These are phyloP conservation scores for Drosophila auraria DNA, from an alignment of 1,140 invertebrate species.

Conservation along the genomic window DNA sequence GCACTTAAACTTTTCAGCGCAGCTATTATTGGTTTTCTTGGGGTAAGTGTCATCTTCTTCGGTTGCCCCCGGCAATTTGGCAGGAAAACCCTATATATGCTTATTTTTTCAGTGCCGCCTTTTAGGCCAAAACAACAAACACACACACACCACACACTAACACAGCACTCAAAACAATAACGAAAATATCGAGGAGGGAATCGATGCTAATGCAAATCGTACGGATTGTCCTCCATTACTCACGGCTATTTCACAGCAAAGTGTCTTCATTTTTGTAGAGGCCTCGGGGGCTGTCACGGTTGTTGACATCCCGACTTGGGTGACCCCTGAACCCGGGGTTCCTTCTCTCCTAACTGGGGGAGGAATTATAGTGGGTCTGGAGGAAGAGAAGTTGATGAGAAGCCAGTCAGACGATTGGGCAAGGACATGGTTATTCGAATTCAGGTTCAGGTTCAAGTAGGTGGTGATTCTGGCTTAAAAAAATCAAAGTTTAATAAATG, in stretches of 20 bases:
- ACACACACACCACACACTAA: neutral
- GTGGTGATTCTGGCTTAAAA: neutral
- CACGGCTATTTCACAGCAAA: conserved; percentile 42
- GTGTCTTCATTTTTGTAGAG: conserved; percentile 22
- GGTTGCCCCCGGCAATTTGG: conserved; percentile 66
- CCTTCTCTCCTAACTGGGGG: neutral
- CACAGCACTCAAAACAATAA: conserved; percentile 36
- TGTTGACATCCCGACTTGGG: conserved; percentile 38
- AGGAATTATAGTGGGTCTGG: neutral
- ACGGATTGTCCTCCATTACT: conserved; percentile 53
- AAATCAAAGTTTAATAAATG: neutral
- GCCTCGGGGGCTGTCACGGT: conserved; percentile 31
- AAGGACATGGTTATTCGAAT: conserved; percentile 16
- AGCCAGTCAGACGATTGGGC: conserved; percentile 6
- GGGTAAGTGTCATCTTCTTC: conserved; percentile 57
- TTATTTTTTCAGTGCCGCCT: conserved; percentile 55
- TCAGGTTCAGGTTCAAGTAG: conserved; percentile 3
- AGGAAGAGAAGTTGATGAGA: neutral
- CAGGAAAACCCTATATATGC: conserved; percentile 57
- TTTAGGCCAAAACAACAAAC: conserved; percentile 53
- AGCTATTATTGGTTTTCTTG: conserved; percentile 66
- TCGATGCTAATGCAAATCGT: conserved; percentile 41
- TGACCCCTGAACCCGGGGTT: conserved; percentile 12
- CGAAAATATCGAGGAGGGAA: conserved; percentile 35
- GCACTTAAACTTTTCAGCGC: conserved; percentile 55